Evolutionary conservation across 1,140 invertebrate species (phyloP).

Genomic region (Homarus americanus): DNA sequence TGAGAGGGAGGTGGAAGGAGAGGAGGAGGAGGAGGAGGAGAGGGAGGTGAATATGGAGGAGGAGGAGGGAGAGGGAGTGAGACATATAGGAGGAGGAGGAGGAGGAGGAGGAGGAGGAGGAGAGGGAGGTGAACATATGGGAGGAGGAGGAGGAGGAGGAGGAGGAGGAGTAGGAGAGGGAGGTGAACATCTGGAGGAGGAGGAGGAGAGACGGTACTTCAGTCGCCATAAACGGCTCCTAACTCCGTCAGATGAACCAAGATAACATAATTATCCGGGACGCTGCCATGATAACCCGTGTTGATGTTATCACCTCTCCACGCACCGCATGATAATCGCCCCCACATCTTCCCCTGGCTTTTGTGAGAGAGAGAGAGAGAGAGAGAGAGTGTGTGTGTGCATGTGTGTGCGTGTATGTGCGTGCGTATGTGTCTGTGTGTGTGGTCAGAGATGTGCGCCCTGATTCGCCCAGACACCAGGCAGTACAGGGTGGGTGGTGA

Average conservation of each 20-base stretch:
- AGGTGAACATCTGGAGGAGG: background rate
- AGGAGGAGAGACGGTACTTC: background rate
- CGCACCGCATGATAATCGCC: background rate
- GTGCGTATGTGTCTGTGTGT: no score
- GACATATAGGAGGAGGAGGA: background rate
- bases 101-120: background rate
- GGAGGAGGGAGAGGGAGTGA: background rate
- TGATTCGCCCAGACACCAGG: no score
- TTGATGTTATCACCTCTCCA: background rate
- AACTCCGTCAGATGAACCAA: background rate
- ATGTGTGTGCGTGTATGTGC: no score
- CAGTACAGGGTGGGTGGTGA: no score
- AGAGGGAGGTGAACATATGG: background rate
- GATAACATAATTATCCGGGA: constrained; percentile 12
- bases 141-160: background rate
- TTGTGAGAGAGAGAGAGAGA: no score
- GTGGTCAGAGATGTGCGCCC: no score
- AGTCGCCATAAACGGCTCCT: background rate
- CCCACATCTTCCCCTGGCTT: no score
- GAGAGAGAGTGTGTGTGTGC: no score
- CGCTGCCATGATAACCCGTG: background rate
- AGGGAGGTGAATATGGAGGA: background rate
- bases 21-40: background rate
- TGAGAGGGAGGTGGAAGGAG: background rate
- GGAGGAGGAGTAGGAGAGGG: background rate